These are phyloP conservation scores for Pseudolycoriella hygida DNA, from an alignment of 2,888 invertebrate genomes.

Conservation along the genomic window DNA sequence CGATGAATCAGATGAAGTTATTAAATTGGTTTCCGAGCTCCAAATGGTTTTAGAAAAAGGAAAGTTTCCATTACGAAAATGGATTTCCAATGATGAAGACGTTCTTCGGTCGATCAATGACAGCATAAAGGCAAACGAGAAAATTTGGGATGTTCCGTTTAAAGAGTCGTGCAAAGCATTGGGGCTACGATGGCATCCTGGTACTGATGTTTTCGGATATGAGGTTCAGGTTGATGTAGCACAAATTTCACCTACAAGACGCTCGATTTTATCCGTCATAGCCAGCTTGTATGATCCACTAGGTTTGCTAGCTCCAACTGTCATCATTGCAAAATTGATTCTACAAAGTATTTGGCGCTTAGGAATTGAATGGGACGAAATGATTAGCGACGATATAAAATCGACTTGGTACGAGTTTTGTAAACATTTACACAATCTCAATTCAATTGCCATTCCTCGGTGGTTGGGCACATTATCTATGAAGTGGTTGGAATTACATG, in stretches of 20 bases:
- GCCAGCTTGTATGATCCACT: conserved; percentile 10
- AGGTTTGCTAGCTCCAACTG: conserved; percentile 10
- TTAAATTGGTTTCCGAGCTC: conserved; percentile 9
- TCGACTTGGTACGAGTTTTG: conserved; percentile 5
- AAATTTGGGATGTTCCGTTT: too few relatives aligned
- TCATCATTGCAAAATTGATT: conserved; percentile 9
- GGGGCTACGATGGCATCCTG: conserved; percentile 2
- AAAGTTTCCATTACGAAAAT: conserved; percentile 9
- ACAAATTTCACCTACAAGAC: conserved; percentile 2
- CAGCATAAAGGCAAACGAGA: too few relatives aligned
- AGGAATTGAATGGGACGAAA: conserved; percentile 9
- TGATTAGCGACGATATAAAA: conserved; percentile 1
- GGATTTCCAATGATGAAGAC: neutral
- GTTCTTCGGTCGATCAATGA: neutral
- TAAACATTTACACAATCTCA: neutral
- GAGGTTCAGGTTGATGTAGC: neutral
- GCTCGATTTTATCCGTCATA: conserved; percentile 9
- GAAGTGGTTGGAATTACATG: neutral
- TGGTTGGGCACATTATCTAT: neutral
- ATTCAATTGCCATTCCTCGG: neutral
- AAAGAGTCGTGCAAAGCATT: conserved; percentile 1
- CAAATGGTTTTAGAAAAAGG: conserved; percentile 5
- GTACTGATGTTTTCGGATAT: neutral
- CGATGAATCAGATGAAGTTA: conserved; percentile 8
- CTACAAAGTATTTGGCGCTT: conserved; percentile 10